Base-by-base conservation (phyloP, 2,797 vertebrate species). In the Furcifer pardalis region DNA sequence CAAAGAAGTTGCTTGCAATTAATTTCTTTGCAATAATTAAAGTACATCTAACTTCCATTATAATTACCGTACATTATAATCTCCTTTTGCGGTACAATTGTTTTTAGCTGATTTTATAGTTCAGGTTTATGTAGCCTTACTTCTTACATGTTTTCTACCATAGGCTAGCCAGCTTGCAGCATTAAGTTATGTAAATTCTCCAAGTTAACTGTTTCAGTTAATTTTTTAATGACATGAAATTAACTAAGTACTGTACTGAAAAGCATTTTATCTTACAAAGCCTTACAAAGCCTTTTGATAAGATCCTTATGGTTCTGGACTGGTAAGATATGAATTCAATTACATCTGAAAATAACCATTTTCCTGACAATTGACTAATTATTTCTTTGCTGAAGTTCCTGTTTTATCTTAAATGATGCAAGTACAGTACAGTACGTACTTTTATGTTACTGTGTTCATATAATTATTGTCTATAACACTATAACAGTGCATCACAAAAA, bases 391-490 rank as follows among this genome's bases (percentile, higher is more conserved):
- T 68, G 75, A 44, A 7, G 46, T 35, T 60, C 49, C 76, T 52
- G 49, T 73, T 83, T 82, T 63, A 9, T 35, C 15, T 86, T 79
- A 81, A 77, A 7, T n/a, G 23, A 76, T 77, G 68, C 42, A 72
- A 56, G 35, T 76, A n/a, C n/a, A n/a, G n/a, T n/a, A n/a, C n/a
- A n/a, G n/a, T n/a, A n/a, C n/a, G n/a, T n/a, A 85, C 44, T 37
- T 30, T 44, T 80, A 75, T 8, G 2, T 8, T n/a, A 75, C 69
- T 82, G 74, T 15, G 7, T 1, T 44, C 68, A 83, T 68, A 60
- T 75, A 85, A 74, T 56, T 40, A 91, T 79, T 84, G 89, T 37
- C 25, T 59, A 78, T 25, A 21, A n/a, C n/a, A n/a, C n/a, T n/a
- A 78, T 25, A 21, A n/a, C n/a, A n/a, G n/a, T n/a, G n/a, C n/a